A percentile compares a stretch with the other conserved stretches of the same genome.
phyloP scores from a whole-genome alignment of 2,797 vertebrate genomes.

The Tinamus major region DNA sequence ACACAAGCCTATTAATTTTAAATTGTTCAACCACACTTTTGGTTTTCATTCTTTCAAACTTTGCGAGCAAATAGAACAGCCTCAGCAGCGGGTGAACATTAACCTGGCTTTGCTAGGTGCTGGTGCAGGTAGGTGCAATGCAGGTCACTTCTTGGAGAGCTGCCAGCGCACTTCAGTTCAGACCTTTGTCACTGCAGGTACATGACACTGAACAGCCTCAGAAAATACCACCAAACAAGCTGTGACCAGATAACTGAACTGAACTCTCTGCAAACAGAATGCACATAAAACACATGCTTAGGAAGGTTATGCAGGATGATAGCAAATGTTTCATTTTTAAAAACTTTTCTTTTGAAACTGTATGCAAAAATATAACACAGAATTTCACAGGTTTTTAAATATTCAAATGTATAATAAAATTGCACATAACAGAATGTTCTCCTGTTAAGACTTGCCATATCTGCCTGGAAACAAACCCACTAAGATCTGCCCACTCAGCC shows the following conservation, averaged over 20 bases:
- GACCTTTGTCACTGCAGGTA: background rate
- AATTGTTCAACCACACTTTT: background rate
- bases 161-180: fast-evolving
- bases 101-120: background rate
- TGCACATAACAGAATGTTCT: background rate
- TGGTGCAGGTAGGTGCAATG: background rate
- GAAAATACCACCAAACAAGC: background rate
- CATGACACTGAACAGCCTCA: background rate
- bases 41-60: background rate
- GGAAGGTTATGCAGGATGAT: background rate
- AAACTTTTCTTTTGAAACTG: background rate
- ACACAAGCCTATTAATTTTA: background rate
- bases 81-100: background rate
- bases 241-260: background rate
- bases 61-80: background rate
- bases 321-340: background rate
- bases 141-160: background rate
- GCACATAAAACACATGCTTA: background rate
- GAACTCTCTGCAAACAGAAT: background rate
- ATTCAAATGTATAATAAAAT: background rate
- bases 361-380: background rate
- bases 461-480: background rate
- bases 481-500: background rate
- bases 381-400: background rate
- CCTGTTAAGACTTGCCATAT: background rate